phyloP scores from a whole-genome alignment of 1,140 invertebrate genomes.

The Brachionus asplanchnoidis region DNA sequence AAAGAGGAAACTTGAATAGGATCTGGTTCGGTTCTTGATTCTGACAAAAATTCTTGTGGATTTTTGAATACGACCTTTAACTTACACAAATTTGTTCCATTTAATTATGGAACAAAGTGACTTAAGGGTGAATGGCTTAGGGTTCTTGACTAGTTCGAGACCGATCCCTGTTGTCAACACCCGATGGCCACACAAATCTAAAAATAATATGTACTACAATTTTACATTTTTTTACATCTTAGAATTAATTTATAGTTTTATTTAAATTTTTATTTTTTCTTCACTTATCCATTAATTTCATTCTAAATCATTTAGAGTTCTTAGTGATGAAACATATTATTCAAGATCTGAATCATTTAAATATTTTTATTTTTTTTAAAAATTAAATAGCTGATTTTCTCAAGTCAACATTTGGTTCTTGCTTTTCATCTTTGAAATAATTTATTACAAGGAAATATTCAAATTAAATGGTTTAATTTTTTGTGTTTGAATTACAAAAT shows the following conservation, averaged over 20 bases:
- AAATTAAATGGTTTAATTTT: no score
- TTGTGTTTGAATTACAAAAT: no score
- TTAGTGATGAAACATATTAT: neutral
- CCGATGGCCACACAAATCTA: neutral
- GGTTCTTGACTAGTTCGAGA: neutral
- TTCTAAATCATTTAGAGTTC: neutral
- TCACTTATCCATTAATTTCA: neutral
- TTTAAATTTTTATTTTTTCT: neutral
- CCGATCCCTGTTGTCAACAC: neutral
- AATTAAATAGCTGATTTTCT: no score
- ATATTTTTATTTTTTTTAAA: no score
- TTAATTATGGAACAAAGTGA: neutral
- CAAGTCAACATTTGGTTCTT: no score
- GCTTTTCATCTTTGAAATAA: no score
- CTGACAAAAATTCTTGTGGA: neutral
- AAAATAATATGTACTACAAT: no score
- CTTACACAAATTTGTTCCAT: neutral
- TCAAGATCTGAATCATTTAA: neutral
- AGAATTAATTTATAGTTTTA: no score
- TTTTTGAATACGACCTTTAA: neutral
- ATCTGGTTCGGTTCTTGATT: neutral
- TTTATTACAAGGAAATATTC: no score
- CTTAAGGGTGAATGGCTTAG: neutral
- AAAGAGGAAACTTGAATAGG: constrained; percentile 34
- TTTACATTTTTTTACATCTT: no score